phyloP scores from a whole-genome alignment of 2,113 vertebrate genomes.

The Zosterops hypoxanthus region DNA sequence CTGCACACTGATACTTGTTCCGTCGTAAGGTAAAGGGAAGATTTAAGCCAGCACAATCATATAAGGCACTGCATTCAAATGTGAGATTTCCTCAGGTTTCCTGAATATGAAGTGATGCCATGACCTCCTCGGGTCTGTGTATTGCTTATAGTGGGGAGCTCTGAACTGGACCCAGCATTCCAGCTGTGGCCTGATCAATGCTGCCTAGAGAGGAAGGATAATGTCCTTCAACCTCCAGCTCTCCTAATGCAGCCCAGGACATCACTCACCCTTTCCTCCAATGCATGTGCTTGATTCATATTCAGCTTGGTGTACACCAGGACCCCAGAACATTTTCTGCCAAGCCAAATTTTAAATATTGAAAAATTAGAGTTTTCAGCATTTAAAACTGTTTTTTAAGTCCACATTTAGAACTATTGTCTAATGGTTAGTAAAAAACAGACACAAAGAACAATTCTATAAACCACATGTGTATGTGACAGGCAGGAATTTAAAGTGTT shows the following conservation, averaged over 20 bases:
- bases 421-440: not conserved
- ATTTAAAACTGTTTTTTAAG: not conserved
- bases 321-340: not conserved
- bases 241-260: not conserved
- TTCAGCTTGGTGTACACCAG: not conserved
- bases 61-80: not conserved
- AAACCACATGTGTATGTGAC: not conserved
- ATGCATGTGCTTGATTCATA: not conserved
- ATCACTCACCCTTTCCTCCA: not conserved
- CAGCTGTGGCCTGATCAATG: not conserved
- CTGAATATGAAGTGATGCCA: not conserved
- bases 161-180: not conserved
- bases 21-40: not conserved
- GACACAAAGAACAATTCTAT: not conserved
- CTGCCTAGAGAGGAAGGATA: not conserved
- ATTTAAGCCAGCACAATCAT: not conserved
- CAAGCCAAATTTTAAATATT: not conserved
- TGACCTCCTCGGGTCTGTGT: accelerated
- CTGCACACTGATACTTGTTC: not conserved
- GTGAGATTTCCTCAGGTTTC: not conserved
- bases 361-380: not conserved
- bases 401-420: not conserved
- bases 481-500: not conserved
- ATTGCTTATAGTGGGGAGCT: not conserved
- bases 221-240: not conserved